Evolutionary conservation across 2,888 invertebrate genomes (phyloP).

Genomic region (Creontiades dilutus): DNA sequence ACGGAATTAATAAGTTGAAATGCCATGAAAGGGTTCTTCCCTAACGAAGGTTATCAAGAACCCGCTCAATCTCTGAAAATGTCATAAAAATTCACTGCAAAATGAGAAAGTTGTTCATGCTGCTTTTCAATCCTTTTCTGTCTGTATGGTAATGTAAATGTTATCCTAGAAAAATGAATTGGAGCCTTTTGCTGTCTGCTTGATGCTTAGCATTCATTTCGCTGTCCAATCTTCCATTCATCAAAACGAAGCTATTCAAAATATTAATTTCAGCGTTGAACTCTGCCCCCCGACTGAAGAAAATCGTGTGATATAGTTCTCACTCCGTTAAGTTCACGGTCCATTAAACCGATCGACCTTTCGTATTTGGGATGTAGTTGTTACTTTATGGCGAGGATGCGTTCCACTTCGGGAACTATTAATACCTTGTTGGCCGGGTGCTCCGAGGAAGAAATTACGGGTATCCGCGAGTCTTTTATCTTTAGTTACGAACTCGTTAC

Average conservation of each 20-base stretch:
- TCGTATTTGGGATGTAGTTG: conserved; percentile 36
- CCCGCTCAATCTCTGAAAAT: no score
- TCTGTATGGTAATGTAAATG: no score
- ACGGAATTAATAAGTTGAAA: no score
- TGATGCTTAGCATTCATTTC: no score
- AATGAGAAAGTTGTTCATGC: no score
- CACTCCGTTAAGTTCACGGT: conserved; percentile 16
- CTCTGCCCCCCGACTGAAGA: not conserved
- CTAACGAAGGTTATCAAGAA: no score
- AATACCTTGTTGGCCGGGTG: not conserved
- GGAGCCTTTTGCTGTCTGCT: no score
- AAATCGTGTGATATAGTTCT: conserved; percentile 27
- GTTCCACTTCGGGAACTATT: conserved; percentile 1
- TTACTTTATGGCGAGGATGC: conserved; percentile 34
- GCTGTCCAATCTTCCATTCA: no score
- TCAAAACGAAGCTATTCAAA: not conserved
- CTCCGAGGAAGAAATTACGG: conserved; percentile 19
- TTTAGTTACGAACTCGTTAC: conserved; percentile 27
- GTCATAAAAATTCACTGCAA: no score
- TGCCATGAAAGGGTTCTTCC: no score
- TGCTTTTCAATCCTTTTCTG: no score
- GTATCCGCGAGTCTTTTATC: not conserved
- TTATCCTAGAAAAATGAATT: no score
- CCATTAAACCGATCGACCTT: conserved; percentile 42
- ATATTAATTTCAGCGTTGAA: not conserved